A percentile compares a stretch with the other conserved stretches of the same genome.
Conservation (phyloP, 2,888 invertebrate genomes). For the Tachina grossa region DNA sequence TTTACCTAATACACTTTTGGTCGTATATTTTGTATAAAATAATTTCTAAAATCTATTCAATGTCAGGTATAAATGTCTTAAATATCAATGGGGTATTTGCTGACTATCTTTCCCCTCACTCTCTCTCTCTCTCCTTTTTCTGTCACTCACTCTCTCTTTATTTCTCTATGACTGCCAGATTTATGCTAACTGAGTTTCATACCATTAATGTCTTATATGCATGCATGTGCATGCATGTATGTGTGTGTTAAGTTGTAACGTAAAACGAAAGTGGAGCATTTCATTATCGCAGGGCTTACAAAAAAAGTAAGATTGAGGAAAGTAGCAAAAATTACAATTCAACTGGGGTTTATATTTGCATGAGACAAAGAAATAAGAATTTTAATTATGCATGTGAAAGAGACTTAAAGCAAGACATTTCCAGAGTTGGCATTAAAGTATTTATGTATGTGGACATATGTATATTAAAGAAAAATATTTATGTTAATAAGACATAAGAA, state of each 20-base stretch:
- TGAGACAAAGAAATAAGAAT: conserved; percentile 36
- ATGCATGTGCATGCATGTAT: neutral
- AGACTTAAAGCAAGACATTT: neutral
- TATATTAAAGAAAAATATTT: neutral
- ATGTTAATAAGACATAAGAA: neutral
- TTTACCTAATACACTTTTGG: conserved; percentile 44
- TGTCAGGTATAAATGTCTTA: conserved; percentile 52
- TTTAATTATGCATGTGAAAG: conserved; percentile 42
- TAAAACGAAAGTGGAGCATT: conserved; percentile 20
- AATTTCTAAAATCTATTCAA: conserved; percentile 51
- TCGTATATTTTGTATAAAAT: conserved; percentile 45
- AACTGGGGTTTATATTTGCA: conserved; percentile 12
- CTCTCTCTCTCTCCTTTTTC: neutral
- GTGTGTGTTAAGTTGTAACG: neutral
- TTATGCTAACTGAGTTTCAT: conserved; percentile 33
- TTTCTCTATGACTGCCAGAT: neutral
- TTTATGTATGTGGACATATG: neutral
- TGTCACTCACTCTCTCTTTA: neutral
- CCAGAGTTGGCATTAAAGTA: neutral
- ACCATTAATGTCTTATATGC: conserved; percentile 41
- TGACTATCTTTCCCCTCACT: neutral
- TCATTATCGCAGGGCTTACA: conserved; percentile 20
- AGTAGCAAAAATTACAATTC: neutral
- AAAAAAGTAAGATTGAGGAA: neutral
- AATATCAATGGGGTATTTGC: conserved; percentile 54